Evolutionary conservation across 2,797 vertebrate genomes (phyloP), one percentile per base, ranked within the genome.

Genomic region (Coendou prehensilis): DNA sequence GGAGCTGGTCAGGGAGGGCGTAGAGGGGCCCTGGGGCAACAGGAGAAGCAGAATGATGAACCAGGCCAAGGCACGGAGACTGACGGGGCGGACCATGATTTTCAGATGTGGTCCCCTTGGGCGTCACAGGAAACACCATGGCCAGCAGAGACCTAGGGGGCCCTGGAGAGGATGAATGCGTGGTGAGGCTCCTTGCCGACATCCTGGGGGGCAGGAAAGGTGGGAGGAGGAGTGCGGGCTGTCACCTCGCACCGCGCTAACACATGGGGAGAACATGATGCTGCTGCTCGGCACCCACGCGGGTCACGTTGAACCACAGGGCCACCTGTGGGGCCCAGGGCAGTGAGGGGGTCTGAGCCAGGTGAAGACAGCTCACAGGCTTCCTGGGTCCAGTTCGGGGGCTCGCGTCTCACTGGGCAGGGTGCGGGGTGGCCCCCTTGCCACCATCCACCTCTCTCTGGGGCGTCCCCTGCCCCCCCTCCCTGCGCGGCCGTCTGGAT

Each of bases 211-310:
- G 15, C 14, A 52, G 33, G 37, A 22, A 64, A 89, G 20, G 20
- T 15, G 6, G 23, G 33, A 37, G 0, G 0, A 13, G 22, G 18
- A 41, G 4, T 2, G 5, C 17, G 37, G 20, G 20, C 23, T 23
- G 20, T 37, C 41, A 14, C 50, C 28, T 47, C 15, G 17, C 56
- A 56, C 5, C 17, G 56, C 1, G 26, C 79, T 84, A 41, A n/a
- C 8, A n/a, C 14, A 61, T 41, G 37, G 30, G 23, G 6, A 6
- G 63, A 7, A 59, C 17, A 6, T 26, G 47, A 3, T 17, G 30
- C 69, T 10, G 18, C n/a, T 9, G 37, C 69, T 73, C 23, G 3
- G 20, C 5, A 2, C 28, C 47, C 75, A 6, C 14, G 5, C 2
- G 2, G 23, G 41, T 10, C 41, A 75, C 5, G 5, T 73, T 41